A percentile compares a stretch with the other conserved stretches of the same genome.
Conservation (phyloP, 2,113 vertebrate genomes). For the Porphyrio hochstetteri region DNA sequence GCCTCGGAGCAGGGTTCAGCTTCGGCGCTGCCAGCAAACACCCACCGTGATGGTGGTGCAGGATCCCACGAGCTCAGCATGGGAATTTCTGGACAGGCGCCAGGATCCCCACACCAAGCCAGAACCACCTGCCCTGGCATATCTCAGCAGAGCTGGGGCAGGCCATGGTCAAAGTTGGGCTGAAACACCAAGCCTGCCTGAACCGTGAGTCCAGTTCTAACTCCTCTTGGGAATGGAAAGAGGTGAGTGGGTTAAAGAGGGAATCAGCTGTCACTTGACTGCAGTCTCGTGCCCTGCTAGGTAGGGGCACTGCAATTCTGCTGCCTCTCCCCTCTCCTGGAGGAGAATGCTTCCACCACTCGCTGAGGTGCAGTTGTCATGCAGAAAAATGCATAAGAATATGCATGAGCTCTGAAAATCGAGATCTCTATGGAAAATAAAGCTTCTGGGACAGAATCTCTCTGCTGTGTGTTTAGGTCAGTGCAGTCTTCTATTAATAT, state of each 20-base stretch:
- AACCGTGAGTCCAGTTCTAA: neutral
- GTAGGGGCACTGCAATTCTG: neutral
- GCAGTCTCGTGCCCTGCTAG: neutral
- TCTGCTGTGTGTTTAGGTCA: neutral
- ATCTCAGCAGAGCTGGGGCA: neutral
- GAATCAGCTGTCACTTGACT: neutral
- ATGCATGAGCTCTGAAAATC: neutral
- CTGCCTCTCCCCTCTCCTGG: neutral
- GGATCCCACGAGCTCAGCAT: accelerated
- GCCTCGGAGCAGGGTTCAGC: neutral
- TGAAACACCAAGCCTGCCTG: neutral
- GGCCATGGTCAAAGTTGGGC: neutral
- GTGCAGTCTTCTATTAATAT: neutral
- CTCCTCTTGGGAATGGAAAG: neutral
- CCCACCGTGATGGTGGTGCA: accelerated
- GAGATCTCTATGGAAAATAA: neutral
- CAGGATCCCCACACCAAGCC: neutral
- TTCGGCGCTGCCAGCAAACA: accelerated
- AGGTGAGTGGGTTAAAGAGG: accelerated
- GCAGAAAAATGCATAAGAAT: neutral
- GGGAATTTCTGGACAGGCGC: neutral
- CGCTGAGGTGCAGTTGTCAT: neutral
- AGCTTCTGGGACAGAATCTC: neutral
- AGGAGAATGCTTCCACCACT: neutral
- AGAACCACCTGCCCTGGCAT: accelerated